phyloP scores from a whole-genome alignment of 2,797 vertebrate genomes.

The Lepidocolaptes lacrymiger region DNA sequence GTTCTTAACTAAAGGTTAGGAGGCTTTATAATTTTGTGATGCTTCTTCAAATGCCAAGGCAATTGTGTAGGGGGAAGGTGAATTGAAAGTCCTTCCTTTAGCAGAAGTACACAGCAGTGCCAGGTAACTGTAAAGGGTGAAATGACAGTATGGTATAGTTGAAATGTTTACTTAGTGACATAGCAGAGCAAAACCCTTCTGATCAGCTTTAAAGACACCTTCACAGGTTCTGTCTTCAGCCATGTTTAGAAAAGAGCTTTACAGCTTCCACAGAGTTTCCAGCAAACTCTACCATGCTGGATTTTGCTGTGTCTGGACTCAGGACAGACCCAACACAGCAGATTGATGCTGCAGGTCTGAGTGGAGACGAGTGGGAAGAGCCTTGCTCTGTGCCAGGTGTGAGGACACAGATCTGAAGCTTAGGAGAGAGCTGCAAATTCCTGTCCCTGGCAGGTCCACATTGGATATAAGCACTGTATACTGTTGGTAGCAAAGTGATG shows the following conservation, averaged over 20 bases:
- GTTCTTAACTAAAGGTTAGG: neutral
- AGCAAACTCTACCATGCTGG: neutral
- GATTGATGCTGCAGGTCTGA: neutral
- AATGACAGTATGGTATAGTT: neutral
- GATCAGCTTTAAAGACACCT: neutral
- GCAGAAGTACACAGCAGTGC: neutral
- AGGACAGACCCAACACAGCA: neutral
- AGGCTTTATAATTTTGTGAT: neutral
- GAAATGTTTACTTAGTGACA: neutral
- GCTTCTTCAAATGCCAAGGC: neutral
- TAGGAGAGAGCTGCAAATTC: neutral
- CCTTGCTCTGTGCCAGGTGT: neutral
- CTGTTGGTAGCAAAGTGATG: neutral
- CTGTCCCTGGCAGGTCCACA: neutral
- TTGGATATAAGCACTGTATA: neutral
- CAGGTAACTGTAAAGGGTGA: neutral
- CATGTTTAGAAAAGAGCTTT: neutral
- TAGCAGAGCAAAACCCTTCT: neutral
- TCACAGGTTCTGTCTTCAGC: neutral
- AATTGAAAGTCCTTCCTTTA: neutral
- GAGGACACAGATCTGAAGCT: neutral
- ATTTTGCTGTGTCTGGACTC: accelerated
- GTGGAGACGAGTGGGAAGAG: neutral
- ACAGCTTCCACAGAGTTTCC: neutral
- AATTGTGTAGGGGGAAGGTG: neutral